These are phyloP conservation scores for Oreonectes daqikongensis DNA, from an alignment of 2,797 vertebrate species.

Conservation along the genomic window DNA sequence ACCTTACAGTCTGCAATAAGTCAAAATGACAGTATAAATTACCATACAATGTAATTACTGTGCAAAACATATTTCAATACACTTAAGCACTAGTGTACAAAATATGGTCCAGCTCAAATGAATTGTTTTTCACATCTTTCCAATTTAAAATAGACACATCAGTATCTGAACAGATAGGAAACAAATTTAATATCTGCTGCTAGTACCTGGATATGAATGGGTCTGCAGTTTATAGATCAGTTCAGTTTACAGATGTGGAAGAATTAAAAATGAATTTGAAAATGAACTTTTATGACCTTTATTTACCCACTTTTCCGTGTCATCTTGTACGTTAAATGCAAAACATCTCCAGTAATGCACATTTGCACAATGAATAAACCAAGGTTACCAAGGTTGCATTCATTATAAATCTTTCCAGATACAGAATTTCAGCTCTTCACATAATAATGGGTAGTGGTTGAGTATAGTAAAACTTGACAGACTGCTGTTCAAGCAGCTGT, in stretches of 20 bases:
- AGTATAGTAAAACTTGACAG: slow-evolving; percentile 3
- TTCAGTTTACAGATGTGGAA: neutral
- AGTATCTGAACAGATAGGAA: neutral
- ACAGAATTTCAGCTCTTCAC: no score
- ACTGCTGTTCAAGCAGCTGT: slow-evolving; percentile 48
- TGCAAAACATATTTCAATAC: slow-evolving; percentile 35
- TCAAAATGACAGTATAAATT: slow-evolving; percentile 31
- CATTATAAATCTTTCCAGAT: neutral
- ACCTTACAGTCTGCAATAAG: slow-evolving; percentile 22
- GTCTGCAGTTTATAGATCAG: slow-evolving; percentile 41
- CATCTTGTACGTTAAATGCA: neutral
- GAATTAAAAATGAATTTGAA: no score
- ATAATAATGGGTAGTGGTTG: neutral
- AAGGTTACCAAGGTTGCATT: no score
- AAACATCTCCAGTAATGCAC: neutral
- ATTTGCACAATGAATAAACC: neutral
- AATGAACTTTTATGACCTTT: no score
- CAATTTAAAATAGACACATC: slow-evolving; percentile 25
- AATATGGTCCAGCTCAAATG: slow-evolving; percentile 29
- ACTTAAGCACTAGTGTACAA: slow-evolving; percentile 36
- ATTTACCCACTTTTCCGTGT: no score
- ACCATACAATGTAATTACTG: slow-evolving; percentile 44
- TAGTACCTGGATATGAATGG: neutral
- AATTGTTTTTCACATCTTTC: neutral
- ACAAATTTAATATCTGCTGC: slow-evolving; percentile 1